Evolutionary conservation across 1,140 invertebrate species (phyloP).

Genomic region (Halyomorpha halys): DNA sequence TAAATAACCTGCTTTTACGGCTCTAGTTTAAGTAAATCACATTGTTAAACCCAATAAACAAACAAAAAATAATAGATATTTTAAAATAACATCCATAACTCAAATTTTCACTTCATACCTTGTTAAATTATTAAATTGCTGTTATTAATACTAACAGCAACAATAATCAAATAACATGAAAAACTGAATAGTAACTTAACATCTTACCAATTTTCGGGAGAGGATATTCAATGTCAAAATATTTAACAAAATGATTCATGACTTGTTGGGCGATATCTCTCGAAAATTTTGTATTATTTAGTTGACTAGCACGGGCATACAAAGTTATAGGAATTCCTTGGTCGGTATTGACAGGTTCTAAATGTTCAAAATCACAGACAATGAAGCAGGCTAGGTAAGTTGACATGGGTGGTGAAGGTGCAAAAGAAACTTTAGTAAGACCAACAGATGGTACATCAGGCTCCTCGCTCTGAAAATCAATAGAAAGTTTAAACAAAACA

Average conservation of each 20-base stretch:
- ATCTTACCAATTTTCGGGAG: conserved; percentile 69
- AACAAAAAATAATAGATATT: too few species aligned
- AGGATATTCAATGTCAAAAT: conserved; percentile 77
- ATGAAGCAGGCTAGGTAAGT: conserved; percentile 87
- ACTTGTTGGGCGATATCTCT: conserved; percentile 62
- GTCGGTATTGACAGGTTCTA: conserved; percentile 45
- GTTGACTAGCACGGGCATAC: conserved; percentile 61
- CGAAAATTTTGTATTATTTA: conserved; percentile 69
- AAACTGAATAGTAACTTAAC: not conserved
- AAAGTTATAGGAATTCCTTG: conserved; percentile 53
- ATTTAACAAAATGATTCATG: conserved; percentile 75
- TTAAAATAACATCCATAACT: too few species aligned
- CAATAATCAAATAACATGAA: too few species aligned
- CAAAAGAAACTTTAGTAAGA: conserved; percentile 52
- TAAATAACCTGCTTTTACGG: too few species aligned
- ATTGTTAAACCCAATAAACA: too few species aligned
- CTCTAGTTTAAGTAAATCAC: too few species aligned
- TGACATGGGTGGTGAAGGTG: conserved; percentile 77
- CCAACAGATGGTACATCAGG: conserved; percentile 36
- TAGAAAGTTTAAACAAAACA: too few species aligned
- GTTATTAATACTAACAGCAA: too few species aligned
- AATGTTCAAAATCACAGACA: conserved; percentile 70
- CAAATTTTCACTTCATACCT: too few species aligned
- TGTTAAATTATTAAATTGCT: too few species aligned
- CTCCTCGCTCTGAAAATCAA: conserved; percentile 36